These are phyloP conservation scores for Plectropomus leopardus DNA, from an alignment of 2,113 vertebrate species.

Conservation along the genomic window DNA sequence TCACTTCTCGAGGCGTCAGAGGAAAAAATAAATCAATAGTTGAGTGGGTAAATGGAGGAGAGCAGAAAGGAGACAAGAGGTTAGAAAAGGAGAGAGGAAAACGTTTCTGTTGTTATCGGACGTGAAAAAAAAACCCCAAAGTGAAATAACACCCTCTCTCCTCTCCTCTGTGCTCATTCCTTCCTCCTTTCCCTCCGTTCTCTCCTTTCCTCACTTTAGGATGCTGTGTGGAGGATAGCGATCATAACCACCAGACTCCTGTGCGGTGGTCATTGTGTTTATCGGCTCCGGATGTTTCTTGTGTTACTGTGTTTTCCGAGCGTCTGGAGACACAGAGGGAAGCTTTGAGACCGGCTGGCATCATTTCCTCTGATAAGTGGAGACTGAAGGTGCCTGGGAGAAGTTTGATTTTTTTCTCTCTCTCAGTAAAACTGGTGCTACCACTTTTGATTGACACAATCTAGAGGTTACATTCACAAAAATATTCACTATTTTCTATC, in stretches of 20 bases:
- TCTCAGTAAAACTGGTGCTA: constrained; percentile 6
- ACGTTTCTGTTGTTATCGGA: constrained; percentile 39
- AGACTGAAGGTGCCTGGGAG: constrained; percentile 22
- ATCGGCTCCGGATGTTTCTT: constrained; percentile 66
- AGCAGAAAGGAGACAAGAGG: neutral
- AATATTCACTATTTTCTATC: neutral
- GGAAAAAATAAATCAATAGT: constrained; percentile 20
- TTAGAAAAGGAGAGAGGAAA: neutral
- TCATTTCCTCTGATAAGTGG: constrained; percentile 63
- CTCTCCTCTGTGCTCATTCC: constrained; percentile 16
- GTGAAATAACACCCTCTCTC: constrained; percentile 31
- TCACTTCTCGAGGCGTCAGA: neutral
- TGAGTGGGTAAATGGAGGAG: neutral
- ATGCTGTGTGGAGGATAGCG: constrained; percentile 53
- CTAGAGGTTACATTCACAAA: neutral
- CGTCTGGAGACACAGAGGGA: constrained; percentile 44
- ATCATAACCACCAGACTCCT: constrained; percentile 50
- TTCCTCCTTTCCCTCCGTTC: constrained; percentile 30
- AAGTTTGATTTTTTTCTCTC: constrained; percentile 8
- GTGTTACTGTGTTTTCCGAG: constrained; percentile 49
- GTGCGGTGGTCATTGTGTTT: constrained; percentile 61
- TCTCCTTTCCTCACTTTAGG: constrained; percentile 54
- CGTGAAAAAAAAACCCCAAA: constrained; percentile 43
- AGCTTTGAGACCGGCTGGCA: constrained; percentile 58
- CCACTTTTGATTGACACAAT: constrained; percentile 7